Percentiles rank a stretch among this genome's conserved stretches.
phyloP scores from a whole-genome alignment of 2,113 vertebrate genomes.

The Dasyurus viverrinus region DNA sequence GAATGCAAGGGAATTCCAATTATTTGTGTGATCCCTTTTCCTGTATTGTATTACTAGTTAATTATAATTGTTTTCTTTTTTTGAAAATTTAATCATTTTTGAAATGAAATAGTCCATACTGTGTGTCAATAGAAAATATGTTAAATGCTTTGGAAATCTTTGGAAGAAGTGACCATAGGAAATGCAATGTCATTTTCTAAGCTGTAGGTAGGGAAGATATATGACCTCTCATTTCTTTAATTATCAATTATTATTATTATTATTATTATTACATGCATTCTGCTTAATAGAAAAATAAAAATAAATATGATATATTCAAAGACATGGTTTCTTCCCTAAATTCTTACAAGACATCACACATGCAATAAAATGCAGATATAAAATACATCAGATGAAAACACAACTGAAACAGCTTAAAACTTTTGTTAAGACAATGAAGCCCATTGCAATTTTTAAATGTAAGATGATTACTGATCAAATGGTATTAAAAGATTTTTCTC shows the following conservation, averaged over 20 bases:
- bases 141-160: conserved; percentile 4
- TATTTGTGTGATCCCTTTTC: not conserved
- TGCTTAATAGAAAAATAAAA: conserved; percentile 1
- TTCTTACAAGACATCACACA: conserved; percentile 16
- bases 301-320: not conserved
- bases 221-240: not conserved
- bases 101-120: not conserved
- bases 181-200: conserved; percentile 7
- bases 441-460: not conserved
- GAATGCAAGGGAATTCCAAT: not conserved
- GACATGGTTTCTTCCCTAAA: not conserved
- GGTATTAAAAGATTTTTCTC: not conserved
- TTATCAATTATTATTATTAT: conserved; percentile 22
- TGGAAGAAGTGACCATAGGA: not conserved
- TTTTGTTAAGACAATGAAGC: not conserved
- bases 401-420: conserved; percentile 20
- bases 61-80: not conserved
- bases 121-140: not conserved
- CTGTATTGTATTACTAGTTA: not conserved
- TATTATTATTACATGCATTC: conserved; percentile 3
- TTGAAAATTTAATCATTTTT: not conserved
- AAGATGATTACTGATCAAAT: not conserved
- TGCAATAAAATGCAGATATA: conserved; percentile 24
- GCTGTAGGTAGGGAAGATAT: not conserved
- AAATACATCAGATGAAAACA: conserved; percentile 23